phyloP scores from a whole-genome alignment of 1,140 invertebrate genomes.

The Chelonus insularis region DNA sequence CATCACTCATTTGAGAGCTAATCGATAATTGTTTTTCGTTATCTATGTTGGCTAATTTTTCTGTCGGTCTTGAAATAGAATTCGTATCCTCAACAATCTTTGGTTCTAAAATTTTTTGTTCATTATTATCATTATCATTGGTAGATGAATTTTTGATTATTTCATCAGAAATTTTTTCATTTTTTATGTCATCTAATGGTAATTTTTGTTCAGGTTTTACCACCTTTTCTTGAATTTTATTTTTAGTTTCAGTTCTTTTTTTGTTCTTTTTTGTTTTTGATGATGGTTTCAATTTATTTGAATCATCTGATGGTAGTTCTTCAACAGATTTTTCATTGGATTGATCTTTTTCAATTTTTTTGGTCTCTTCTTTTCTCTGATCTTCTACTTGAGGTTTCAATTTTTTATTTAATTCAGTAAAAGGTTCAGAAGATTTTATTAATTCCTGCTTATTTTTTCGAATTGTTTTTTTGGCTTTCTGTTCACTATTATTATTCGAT shows the following conservation, averaged over 20 bases:
- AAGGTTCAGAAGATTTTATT: too few species aligned
- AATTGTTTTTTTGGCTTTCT: too few species aligned
- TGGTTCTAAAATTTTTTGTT: too few species aligned
- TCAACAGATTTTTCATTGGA: conserved; percentile 7
- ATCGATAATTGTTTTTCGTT: too few species aligned
- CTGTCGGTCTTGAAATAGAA: too few species aligned
- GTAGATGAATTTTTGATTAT: too few species aligned
- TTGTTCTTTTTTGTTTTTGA: conserved; percentile 12
- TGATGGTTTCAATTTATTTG: background rate
- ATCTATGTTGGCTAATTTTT: too few species aligned
- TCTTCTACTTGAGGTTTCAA: background rate
- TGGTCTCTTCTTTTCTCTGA: background rate
- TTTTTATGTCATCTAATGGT: background rate
- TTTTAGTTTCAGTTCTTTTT: background rate
- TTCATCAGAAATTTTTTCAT: background rate
- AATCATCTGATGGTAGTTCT: background rate
- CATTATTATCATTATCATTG: too few species aligned
- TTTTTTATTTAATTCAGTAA: too few species aligned
- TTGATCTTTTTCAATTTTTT: background rate
- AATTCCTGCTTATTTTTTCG: too few species aligned
- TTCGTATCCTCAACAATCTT: too few species aligned
- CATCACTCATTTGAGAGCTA: background rate
- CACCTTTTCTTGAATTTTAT: conserved; percentile 17
- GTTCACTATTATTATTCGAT: too few species aligned
- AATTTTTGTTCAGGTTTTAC: conserved; percentile 13